phyloP scores from a whole-genome alignment of 2,113 vertebrate species.

The Oncorhynchus mykiss region DNA sequence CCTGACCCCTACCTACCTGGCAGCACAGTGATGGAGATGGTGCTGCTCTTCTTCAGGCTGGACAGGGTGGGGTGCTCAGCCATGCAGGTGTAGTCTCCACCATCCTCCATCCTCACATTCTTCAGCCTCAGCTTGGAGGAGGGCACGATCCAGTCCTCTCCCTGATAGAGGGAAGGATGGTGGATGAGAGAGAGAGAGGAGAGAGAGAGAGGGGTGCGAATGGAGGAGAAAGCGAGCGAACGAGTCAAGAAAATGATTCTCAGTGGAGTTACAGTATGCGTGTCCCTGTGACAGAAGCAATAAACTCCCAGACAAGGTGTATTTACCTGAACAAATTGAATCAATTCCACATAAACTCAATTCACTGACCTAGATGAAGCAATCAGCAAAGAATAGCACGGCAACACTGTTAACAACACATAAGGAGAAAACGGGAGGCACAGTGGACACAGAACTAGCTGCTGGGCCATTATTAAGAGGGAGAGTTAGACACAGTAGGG shows the following conservation, averaged over 20 bases:
- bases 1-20: conserved; percentile 56
- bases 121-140: conserved; percentile 61
- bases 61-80: conserved; percentile 60
- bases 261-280: neutral
- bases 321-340: conserved; percentile 59
- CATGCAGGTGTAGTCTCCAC: conserved; percentile 71
- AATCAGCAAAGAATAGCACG: conserved; percentile 54
- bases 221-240: conserved; percentile 19
- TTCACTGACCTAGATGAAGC: conserved; percentile 63
- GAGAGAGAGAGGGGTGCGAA: conserved; percentile 20
- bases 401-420: conserved; percentile 52
- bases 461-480: conserved; percentile 54
- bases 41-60: conserved; percentile 57
- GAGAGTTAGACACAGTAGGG: conserved; percentile 52
- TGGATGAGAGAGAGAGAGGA: neutral
- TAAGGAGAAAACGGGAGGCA: conserved; percentile 65
- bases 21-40: conserved; percentile 66
- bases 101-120: conserved; percentile 49
- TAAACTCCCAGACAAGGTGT: conserved; percentile 35
- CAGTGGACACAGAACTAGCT: conserved; percentile 68
- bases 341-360: conserved; percentile 45
- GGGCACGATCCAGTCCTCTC: conserved; percentile 70
- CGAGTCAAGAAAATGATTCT: neutral
- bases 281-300: conserved; percentile 13
- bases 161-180: conserved; percentile 45